Evolutionary conservation across 2,888 invertebrate genomes (phyloP), one percentile per base, ranked within the genome.

Genomic region (Diogma glabrata): DNA sequence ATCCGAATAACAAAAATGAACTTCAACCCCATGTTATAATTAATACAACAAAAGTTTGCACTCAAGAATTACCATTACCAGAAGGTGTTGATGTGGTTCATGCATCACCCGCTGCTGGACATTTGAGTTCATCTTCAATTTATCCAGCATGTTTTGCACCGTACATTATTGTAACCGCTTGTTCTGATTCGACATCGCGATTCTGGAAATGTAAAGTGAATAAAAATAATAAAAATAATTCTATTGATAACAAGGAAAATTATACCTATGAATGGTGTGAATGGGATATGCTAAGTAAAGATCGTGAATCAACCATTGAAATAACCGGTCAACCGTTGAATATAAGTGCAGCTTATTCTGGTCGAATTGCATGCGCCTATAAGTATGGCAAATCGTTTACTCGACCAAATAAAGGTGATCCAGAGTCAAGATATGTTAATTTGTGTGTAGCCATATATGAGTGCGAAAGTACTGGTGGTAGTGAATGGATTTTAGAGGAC

Each of bases 141-240:
- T 97, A 97, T 72, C 96, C 97, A 4, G 96, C 96, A n/a, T 99
- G 97, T 69, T 82, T 94, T 63, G 94, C 97, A 0, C 97, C 97
- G 0, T 99, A 96, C 66, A 89, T 94, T 54, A 78, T 99, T 53
- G 87, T 92, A 0, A 95, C 96, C 0, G 94, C 95, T 1, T 97
- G 96, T 65, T 87, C 91, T 10, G 97, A 99, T 65, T 92, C 93
- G 56, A 82, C 87, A 0, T 79, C 61, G 23, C 79, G 91, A 53
- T 92, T 92, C 67, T 92, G 92, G 92, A 87, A 83, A 61, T 87
- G 87, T 61, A 75, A 80, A 60, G 79, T 80, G 7, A 72, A 72
- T 1, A 80, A 78, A 63, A 72, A 64, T 43, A 69, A 70, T 2
- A 64, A 72, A 14, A 72, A 67, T 51, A 72, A 72, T 22, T 36